Evolutionary conservation across 2,888 invertebrate species (phyloP), one percentile per base, ranked within the genome.

Genomic region (Patella ulyssiponensis): DNA sequence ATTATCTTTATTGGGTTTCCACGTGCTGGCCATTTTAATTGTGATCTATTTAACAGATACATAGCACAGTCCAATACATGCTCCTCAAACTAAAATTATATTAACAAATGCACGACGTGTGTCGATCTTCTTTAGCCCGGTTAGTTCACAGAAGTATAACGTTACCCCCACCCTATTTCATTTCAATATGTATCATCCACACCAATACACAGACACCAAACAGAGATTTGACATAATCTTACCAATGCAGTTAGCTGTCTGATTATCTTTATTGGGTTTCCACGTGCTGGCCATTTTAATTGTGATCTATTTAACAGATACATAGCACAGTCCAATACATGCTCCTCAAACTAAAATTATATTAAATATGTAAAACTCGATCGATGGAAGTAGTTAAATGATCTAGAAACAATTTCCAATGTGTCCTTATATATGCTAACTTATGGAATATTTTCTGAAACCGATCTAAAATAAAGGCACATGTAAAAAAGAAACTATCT

Each of bases 241-340:
- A 89, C 88, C 81, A 86, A 23, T 1, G 83, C 84, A 15, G 88
- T 83, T 11, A 90, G 71, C 71, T 84, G 84, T 44, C 89, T 71
- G 27, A 80, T 79, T 17, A 89, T 79, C 14, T 78, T 71, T 0
- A 86, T 81, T 2, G 88, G 86, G 72, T 87, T 83, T 3, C 87
- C 85, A 52, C 88, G 77, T 0, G 79, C 82, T 93, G 93, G 0
- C 94, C 94, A 75, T 15, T 80, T 73, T 20, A 95, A 91, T 44
- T 93, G 93, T 79, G 94, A 93, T 95, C 94, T 84, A 33, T 89
- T 87, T 72, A 92, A 77, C 2, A 91, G 80, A 73, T 88, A 88
- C 71, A 90, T 77, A 56, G 83, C 83, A 73, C 89, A 88, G 76
- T 91, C 89, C 71, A 92, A 79, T 1, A 91, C 83, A 23, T 83